phyloP scores from a whole-genome alignment of 2,797 vertebrate species.

The Catostomus latipinnis region DNA sequence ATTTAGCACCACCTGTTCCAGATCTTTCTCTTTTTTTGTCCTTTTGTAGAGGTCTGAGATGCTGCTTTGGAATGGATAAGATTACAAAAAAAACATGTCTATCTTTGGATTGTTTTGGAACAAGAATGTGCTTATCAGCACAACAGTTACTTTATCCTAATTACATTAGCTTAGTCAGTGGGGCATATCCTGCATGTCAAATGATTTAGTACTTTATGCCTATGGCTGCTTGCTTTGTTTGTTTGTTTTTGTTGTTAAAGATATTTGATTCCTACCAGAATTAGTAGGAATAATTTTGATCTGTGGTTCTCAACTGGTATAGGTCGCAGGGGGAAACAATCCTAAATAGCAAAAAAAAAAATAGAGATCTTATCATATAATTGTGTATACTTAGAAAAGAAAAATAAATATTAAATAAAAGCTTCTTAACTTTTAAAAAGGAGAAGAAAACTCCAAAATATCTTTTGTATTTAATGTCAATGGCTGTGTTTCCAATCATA shows the following conservation, averaged over 20 bases:
- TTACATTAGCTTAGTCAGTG: slow-evolving; percentile 2
- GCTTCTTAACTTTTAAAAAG: too few species aligned
- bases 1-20: slow-evolving; percentile 42
- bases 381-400: too few species aligned
- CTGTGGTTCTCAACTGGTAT: too few species aligned
- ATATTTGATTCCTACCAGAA: not conserved
- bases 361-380: too few species aligned
- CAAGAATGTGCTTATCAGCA: not conserved
- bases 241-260: slow-evolving; percentile 15
- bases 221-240: not conserved
- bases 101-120: not conserved
- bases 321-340: too few species aligned
- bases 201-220: not conserved
- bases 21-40: not conserved
- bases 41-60: not conserved
- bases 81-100: not conserved
- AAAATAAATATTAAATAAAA: too few species aligned
- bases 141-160: not conserved
- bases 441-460: too few species aligned
- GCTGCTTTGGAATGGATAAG: not conserved
- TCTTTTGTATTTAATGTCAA: too few species aligned
- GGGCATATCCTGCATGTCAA: not conserved
- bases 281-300: not conserved
- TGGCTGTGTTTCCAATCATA: too few species aligned
- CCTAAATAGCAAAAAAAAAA: too few species aligned